These are phyloP conservation scores for Conops quadrifasciatus DNA, from an alignment of 2,888 invertebrate genomes.

Conservation along the genomic window DNA sequence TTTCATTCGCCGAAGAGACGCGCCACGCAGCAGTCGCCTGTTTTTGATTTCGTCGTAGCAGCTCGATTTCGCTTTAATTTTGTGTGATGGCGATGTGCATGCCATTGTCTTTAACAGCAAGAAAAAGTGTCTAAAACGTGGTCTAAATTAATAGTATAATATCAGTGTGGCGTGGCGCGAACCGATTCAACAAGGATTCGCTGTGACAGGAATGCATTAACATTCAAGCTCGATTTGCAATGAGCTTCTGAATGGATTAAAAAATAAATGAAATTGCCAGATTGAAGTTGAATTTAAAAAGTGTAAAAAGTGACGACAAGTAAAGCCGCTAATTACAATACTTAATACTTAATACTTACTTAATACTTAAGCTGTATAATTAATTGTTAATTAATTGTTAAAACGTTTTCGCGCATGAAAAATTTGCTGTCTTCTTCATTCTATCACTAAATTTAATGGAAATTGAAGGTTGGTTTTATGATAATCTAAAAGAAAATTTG, in stretches of 20 bases:
- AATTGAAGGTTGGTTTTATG: constrained; percentile 43
- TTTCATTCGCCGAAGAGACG: constrained; percentile 59
- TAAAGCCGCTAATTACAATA: neutral
- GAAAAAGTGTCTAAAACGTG: no score
- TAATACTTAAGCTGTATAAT: neutral
- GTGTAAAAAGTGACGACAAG: neutral
- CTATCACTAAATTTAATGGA: constrained; percentile 40
- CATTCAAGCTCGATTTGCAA: no score
- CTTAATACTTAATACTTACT: constrained; percentile 8
- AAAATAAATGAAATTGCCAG: no score
- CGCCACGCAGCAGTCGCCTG: constrained; percentile 49
- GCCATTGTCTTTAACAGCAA: no score
- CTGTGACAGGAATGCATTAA: no score
- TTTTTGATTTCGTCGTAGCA: neutral
- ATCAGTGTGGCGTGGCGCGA: neutral
- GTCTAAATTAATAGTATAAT: no score
- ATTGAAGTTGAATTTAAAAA: neutral
- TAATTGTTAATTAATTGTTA: no score
- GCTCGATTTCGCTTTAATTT: neutral
- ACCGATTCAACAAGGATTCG: neutral
- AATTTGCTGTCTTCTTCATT: neutral
- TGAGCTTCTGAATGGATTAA: no score
- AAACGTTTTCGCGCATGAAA: neutral
- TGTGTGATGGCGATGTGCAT: no score
- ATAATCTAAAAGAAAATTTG: neutral